phyloP scores from a whole-genome alignment of 2,113 vertebrate genomes.

The Psephotus haematonotus region DNA sequence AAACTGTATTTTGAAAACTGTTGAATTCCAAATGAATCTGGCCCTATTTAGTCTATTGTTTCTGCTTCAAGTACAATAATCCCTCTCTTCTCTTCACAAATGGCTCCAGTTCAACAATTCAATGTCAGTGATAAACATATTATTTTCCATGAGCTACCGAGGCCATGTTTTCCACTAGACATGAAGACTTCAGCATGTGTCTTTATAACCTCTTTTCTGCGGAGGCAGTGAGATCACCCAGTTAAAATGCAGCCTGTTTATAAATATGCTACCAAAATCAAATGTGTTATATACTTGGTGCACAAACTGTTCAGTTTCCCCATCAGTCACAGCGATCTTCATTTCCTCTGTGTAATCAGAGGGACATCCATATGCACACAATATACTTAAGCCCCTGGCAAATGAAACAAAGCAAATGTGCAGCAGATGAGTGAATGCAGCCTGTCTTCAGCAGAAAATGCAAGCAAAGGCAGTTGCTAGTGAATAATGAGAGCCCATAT shows the following conservation, averaged over 20 bases:
- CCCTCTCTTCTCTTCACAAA: neutral
- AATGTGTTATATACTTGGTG: neutral
- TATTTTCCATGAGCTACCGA: neutral
- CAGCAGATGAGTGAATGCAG: neutral
- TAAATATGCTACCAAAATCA: neutral
- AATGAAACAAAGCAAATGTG: neutral
- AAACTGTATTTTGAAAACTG: neutral
- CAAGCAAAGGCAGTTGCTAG: neutral
- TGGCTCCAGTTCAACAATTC: neutral
- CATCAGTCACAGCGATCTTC: neutral
- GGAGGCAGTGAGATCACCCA: neutral
- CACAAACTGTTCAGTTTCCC: neutral
- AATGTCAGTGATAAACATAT: fast-evolving
- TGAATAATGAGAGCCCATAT: fast-evolving
- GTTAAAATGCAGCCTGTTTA: neutral
- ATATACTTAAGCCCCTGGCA: neutral
- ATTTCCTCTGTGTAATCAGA: neutral
- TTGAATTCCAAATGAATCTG: neutral
- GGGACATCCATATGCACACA: neutral
- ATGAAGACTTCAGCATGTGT: neutral
- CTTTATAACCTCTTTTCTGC: neutral
- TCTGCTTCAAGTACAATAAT: neutral
- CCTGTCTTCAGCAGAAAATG: neutral
- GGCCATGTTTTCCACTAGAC: neutral
- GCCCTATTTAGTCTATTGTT: neutral